Evolutionary conservation across 2,888 invertebrate species (phyloP).

Genomic region (Geotrupes spiniger): DNA sequence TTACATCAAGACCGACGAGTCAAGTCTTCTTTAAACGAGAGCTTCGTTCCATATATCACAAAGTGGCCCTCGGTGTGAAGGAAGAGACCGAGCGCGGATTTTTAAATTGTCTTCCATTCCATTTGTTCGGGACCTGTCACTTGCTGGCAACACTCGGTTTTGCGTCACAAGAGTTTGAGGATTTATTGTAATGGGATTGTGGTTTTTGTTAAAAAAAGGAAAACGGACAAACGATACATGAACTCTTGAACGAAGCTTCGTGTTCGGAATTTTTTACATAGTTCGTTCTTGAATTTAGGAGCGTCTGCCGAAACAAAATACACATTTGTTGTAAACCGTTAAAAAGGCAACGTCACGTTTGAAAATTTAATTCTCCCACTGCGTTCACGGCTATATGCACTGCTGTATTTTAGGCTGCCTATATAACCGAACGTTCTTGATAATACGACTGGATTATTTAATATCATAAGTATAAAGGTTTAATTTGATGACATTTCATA

Average conservation of each 20-base stretch:
- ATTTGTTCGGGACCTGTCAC: slow-evolving; percentile 29
- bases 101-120: slow-evolving; percentile 31
- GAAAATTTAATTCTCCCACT: too few relatives aligned
- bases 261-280: too few relatives aligned
- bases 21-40: slow-evolving; percentile 23
- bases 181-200: slow-evolving; percentile 26
- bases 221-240: slow-evolving; percentile 5
- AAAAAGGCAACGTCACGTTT: too few relatives aligned
- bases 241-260: slow-evolving; percentile 3
- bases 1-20: slow-evolving; percentile 21
- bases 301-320: too few relatives aligned
- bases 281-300: too few relatives aligned
- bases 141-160: slow-evolving; percentile 28
- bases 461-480: too few relatives aligned
- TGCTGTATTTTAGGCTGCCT: too few relatives aligned
- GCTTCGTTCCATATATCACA: slow-evolving; percentile 21
- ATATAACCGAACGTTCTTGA: too few relatives aligned
- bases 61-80: slow-evolving; percentile 20
- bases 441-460: too few relatives aligned
- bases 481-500: too few relatives aligned
- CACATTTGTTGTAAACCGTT: too few relatives aligned
- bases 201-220: slow-evolving; percentile 19
- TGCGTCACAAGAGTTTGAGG: slow-evolving; percentile 25
- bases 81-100: slow-evolving; percentile 24
- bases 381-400: too few relatives aligned